A percentile compares a stretch with the other conserved stretches of the same genome.
phyloP scores from a whole-genome alignment of 2,888 invertebrate genomes.

The Eilema depressum region DNA sequence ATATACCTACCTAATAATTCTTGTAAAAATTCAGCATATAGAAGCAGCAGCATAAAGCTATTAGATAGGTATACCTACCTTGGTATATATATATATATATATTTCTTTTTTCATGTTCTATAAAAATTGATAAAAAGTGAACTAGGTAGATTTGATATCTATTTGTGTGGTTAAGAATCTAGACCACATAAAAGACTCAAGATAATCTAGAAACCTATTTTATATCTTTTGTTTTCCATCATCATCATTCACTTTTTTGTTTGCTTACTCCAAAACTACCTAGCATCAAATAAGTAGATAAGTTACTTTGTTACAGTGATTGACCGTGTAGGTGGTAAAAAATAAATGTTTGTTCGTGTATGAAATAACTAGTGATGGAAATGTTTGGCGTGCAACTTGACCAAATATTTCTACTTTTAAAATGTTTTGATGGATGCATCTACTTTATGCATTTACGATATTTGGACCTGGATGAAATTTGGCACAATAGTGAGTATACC shows the following conservation, averaged over 20 bases:
- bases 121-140: background rate
- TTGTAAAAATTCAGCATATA: too few species aligned
- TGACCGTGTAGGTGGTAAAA: background rate
- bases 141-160: background rate
- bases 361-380: background rate
- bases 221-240: conserved; percentile 16
- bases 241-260: conserved; percentile 31
- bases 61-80: too few species aligned
- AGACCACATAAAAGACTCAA: background rate
- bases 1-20: too few species aligned
- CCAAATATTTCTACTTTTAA: too few species aligned
- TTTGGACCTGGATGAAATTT: too few species aligned
- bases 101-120: background rate
- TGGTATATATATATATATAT: too few species aligned
- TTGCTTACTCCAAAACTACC: conserved; percentile 15
- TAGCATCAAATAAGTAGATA: conserved; percentile 2
- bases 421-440: too few species aligned
- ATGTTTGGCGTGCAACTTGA: too few species aligned
- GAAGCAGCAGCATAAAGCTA: too few species aligned
- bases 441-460: too few species aligned
- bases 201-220: conserved; percentile 31
- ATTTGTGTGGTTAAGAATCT: background rate
- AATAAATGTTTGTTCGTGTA: background rate
- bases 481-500: too few species aligned
- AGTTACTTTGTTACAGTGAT: background rate